Base-by-base conservation (phyloP, 2,113 vertebrate species). In the Trematomus loennbergii region DNA sequence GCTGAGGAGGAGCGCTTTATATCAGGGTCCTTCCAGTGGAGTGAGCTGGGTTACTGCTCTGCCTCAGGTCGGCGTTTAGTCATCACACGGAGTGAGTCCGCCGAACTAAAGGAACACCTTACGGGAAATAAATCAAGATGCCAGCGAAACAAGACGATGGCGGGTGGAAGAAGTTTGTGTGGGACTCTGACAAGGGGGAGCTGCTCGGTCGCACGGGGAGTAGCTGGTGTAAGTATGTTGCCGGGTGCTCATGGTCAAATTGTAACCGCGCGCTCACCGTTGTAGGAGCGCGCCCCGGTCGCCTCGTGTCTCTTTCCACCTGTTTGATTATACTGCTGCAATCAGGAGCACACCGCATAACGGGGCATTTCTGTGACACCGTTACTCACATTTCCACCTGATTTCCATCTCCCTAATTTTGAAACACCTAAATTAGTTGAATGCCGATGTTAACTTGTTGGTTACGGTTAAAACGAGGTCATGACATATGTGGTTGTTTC, bases 141-240 rank as follows among this genome's bases (percentile, higher is more conserved):
- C 55, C 89, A 60, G n/a, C 87, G 0, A 96, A 96, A 75, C 96
- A 96, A 91, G 96, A 96, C 0, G 96, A 96, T 6, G 96, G 97
- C 43, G 95, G 96, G 12, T 97, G 96, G 97, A 97, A 96, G 95
- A 94, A 94, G 93, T 97, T 97, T 76, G 12, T 97, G 79, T 98
- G 96, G 96, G 90, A 98, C 85, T 96, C 96, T 1, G 97, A 98
- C 77, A 97, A 92, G 61, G 96, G 96, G 81, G 96, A 97, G 89
- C 90, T 97, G 75, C 70, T 97, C 12, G 97, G 97, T 69, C 95
- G 97, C 3, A 98, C 97, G 1, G 97, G 96, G 0, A 79, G 94
- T 63, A 98, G 97, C 13, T 98, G 97, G 97, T 95, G 97, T 98
- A 83, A 97, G 97, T 97, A 86, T 63, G 12, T 6, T 2, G 33